Evolutionary conservation across 2,113 vertebrate species (phyloP).

Genomic region (Cepphus grylle): DNA sequence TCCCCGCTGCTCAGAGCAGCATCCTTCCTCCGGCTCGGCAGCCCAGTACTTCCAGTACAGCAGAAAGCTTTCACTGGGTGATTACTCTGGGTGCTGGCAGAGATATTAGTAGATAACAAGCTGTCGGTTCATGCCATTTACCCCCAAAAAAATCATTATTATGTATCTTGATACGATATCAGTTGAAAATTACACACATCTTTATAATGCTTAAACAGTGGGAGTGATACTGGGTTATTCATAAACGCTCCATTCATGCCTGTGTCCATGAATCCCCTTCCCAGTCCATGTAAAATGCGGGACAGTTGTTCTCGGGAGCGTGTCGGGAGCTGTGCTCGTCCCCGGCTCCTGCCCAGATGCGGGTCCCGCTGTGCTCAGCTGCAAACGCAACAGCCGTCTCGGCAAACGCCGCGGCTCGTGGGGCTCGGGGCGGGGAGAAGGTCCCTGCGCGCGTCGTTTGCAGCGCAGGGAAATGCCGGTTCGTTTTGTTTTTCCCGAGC

Average conservation of each 20-base stretch:
- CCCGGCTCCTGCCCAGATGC: background rate
- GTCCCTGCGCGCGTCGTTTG: rapidly evolving
- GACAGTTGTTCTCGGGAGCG: rapidly evolving
- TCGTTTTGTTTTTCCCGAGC: rapidly evolving
- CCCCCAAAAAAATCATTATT: background rate
- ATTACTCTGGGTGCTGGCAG: background rate
- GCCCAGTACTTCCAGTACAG: background rate
- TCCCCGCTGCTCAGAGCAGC: background rate
- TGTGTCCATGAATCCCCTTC: background rate
- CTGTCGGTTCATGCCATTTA: background rate
- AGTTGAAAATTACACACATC: background rate
- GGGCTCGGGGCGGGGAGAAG: background rate
- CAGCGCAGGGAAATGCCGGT: background rate
- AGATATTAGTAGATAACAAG: background rate
- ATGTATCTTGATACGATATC: background rate
- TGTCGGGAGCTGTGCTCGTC: background rate
- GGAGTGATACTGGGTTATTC: background rate
- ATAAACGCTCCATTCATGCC: background rate
- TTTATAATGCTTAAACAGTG: background rate
- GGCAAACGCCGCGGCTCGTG: rapidly evolving
- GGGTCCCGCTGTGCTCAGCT: background rate
- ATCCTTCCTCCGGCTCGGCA: background rate
- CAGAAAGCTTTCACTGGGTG: background rate
- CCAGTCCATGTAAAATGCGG: too few species aligned
- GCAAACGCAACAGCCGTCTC: background rate